phyloP scores from a whole-genome alignment of 2,888 invertebrate species.

The Heliconius hortense region DNA sequence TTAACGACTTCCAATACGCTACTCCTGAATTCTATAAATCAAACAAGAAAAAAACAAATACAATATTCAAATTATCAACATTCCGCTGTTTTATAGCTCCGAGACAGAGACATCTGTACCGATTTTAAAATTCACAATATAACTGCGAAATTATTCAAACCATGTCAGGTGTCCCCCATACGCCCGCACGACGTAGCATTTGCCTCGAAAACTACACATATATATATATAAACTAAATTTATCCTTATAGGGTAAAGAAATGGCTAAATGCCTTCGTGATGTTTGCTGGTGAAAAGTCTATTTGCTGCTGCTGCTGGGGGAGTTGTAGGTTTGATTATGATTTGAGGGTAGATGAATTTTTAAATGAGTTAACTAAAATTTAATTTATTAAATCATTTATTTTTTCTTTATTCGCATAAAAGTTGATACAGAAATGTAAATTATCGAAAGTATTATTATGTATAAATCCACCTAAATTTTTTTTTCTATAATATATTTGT shows the following conservation, averaged over 20 bases:
- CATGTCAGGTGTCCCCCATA: conserved; percentile 71
- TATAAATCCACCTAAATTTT: no score
- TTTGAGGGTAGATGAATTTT: not conserved
- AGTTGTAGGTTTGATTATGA: not conserved
- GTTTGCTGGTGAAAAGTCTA: not conserved
- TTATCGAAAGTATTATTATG: no score
- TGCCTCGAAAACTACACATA: conserved; percentile 16
- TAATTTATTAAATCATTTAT: no score
- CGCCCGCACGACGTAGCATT: conserved; percentile 54
- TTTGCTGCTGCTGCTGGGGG: no score
- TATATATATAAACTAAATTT: conserved; percentile 49
- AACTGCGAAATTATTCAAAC: conserved; percentile 75
- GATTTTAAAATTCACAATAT: conserved; percentile 66
- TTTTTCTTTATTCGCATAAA: no score
- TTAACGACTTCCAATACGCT: not conserved
- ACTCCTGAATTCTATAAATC: conserved; percentile 2
- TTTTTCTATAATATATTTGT: no score
- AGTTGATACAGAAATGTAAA: no score
- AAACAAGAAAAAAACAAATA: conserved; percentile 34
- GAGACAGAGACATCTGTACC: conserved; percentile 60
- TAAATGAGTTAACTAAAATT: not conserved
- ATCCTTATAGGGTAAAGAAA: conserved; percentile 9
- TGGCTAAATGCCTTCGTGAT: no score
- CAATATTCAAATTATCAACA: conserved; percentile 47
- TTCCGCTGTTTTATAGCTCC: conserved; percentile 58